These are phyloP conservation scores for Bujurquina vittata DNA, from an alignment of 2,113 vertebrate genomes.

Conservation along the genomic window DNA sequence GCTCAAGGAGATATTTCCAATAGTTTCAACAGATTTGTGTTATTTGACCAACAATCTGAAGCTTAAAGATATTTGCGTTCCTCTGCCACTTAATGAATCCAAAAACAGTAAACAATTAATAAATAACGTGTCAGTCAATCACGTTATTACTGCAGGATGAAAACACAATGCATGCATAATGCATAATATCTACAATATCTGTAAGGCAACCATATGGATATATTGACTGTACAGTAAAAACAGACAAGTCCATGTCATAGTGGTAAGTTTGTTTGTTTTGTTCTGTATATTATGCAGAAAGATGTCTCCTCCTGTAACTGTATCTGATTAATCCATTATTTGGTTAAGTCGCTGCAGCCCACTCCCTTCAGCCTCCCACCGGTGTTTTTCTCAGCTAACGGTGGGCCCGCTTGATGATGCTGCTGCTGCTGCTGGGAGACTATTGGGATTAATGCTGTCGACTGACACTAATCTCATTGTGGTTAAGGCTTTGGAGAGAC, in stretches of 20 bases:
- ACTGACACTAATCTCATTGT: conserved; percentile 82
- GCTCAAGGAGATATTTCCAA: too few species aligned
- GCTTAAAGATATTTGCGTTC: not conserved
- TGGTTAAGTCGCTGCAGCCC: conserved; percentile 55
- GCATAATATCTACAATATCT: not conserved
- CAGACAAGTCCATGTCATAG: not conserved
- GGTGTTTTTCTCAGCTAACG: conserved; percentile 59
- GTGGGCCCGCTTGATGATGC: conserved; percentile 65
- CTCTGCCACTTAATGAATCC: not conserved
- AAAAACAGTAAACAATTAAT: accelerated
- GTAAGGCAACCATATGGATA: not conserved
- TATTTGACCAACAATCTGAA: not conserved
- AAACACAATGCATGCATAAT: not conserved
- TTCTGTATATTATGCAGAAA: conserved; percentile 41
- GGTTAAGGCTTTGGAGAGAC: conserved; percentile 76
- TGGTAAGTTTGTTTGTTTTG: conserved; percentile 32
- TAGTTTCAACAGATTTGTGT: too few species aligned
- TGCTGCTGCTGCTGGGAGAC: conserved; percentile 55
- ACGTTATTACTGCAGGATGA: not conserved
- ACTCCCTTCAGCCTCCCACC: conserved; percentile 45
- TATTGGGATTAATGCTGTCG: conserved; percentile 77
- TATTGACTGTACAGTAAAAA: not conserved
- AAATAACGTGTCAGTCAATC: not conserved
- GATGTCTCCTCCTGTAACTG: conserved; percentile 30
- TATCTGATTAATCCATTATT: conserved; percentile 74